Base-by-base conservation (phyloP, 2,113 vertebrate species). In the Riparia riparia region DNA sequence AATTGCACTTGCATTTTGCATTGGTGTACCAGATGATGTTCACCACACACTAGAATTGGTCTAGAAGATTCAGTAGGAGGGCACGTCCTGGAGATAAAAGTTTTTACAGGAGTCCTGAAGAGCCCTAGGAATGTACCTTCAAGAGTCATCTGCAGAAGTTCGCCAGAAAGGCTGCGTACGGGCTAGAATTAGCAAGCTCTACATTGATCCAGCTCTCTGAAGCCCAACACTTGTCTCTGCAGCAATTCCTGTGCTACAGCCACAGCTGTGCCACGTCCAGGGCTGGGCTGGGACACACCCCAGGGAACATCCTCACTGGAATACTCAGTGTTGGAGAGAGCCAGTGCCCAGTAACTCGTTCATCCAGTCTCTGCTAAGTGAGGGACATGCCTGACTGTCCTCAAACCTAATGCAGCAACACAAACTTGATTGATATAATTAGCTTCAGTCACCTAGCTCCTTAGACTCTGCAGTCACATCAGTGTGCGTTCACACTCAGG, bases 261-360 rank as follows among this genome's bases (percentile, higher is more conserved):
- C 1, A 1, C 20, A 56, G n/a, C 3, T 14, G 1, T 61, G 54
- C 42, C 2, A 0, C 7, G 31, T 3, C 41, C 54, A 14, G 45
- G 37, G 12, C 37, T 3, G 5, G 25, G 16, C 20, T 3, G 24
- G 26, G 64, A 41, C 45, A 34, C 5, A 37, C 0, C n/a, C 12
- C 32, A 41, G 47, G 39, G 29, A 60, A 44, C 25, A 56, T 3
- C 41, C 58, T 37, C 53, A 17, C 26, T 2, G 51, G 16, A 82
- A 39, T 1, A 15, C 19, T 68, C 47, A 15, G 26, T 2, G 17
- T 0, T 19, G 57, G 31, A 39, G 6, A 70, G 24, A 31, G 9
- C 37, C 0, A 3, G n/a, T 24, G 65, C 7, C 32, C 44, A 21
- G 0, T 5, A 80, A 51, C 22, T 39, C 25, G 14, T 17, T 24